phyloP scores from a whole-genome alignment of 2,888 invertebrate genomes.

The Minunthozetes semirufus region DNA sequence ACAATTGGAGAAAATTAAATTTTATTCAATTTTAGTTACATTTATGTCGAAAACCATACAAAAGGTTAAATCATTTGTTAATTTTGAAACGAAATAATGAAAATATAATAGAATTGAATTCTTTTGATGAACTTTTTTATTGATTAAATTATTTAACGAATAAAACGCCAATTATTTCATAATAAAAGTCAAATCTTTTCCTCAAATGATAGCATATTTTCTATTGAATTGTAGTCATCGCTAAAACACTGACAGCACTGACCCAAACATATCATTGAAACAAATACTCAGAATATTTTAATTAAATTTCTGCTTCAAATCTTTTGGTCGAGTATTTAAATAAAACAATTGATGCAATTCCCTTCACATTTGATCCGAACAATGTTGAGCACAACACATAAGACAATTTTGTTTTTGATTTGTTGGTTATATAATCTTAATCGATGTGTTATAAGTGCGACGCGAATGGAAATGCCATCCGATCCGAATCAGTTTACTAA shows the following conservation, averaged over 20 bases:
- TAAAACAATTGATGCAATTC: neutral
- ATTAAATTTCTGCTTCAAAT: conserved; percentile 27
- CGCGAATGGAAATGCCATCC: neutral
- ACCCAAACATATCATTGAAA: conserved; percentile 1
- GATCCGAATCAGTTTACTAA: neutral
- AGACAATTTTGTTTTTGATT: neutral
- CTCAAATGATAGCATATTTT: neutral
- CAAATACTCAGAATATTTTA: neutral
- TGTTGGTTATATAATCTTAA: neutral
- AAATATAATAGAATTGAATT: too few species aligned
- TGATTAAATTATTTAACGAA: neutral
- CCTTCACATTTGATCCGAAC: neutral
- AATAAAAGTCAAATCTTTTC: conserved; percentile 3
- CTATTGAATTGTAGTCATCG: neutral
- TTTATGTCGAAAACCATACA: neutral
- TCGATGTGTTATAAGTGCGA: neutral
- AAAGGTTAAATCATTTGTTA: too few species aligned
- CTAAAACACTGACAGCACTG: too few species aligned
- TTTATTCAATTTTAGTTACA: neutral
- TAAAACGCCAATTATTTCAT: neutral
- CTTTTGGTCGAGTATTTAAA: conserved; percentile 16
- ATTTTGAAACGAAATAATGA: too few species aligned
- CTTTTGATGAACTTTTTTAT: too few species aligned
- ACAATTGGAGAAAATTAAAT: neutral
- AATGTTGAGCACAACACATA: neutral